phyloP scores from a whole-genome alignment of 2,888 invertebrate species.

The Tyria jacobaeae region DNA sequence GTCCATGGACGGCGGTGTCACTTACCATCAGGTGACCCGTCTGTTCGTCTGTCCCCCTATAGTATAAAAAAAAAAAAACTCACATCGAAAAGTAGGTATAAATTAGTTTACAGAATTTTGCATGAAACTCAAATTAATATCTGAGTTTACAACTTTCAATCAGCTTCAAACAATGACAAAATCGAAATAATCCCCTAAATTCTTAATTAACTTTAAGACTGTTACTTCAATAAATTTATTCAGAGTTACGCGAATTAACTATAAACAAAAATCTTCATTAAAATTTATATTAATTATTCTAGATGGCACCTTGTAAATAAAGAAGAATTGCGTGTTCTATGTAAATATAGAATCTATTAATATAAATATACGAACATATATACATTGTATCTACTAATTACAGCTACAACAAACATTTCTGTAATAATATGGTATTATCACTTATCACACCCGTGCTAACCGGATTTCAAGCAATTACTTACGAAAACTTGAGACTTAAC shows the following conservation, averaged over 20 bases:
- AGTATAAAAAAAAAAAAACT: too few species aligned
- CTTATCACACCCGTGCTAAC: neutral
- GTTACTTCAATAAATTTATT: neutral
- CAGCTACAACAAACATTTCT: too few species aligned
- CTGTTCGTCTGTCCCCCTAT: too few species aligned
- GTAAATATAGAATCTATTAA: too few species aligned
- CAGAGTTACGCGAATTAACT: neutral
- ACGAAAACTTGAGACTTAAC: neutral
- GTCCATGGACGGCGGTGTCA: too few species aligned
- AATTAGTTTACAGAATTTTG: neutral
- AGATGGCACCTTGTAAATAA: neutral
- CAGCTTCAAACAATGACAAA: neutral
- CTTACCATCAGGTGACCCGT: too few species aligned
- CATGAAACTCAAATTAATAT: neutral
- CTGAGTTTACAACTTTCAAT: neutral
- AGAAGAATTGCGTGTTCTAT: neutral
- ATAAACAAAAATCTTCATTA: neutral
- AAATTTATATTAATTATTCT: neutral
- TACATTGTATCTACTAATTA: neutral
- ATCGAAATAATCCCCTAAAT: neutral
- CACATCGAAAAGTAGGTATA: too few species aligned
- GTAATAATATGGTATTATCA: neutral
- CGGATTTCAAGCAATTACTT: too few species aligned
- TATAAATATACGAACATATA: too few species aligned
- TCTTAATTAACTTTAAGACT: neutral